phyloP scores from a whole-genome alignment of 2,888 invertebrate genomes.

The Tolmerus cingulatus region DNA sequence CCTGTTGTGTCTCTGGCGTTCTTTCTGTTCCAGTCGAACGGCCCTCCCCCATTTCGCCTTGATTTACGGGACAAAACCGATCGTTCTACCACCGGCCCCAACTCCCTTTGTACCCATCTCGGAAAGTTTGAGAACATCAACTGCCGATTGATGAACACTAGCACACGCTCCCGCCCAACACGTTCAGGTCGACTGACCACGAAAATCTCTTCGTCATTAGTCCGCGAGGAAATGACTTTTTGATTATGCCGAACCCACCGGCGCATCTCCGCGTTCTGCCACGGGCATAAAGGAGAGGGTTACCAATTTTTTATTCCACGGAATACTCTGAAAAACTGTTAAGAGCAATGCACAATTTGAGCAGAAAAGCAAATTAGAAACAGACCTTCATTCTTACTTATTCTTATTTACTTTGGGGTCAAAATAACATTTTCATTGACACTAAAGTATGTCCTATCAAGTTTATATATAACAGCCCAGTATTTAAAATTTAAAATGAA shows the following conservation, averaged over 20 bases:
- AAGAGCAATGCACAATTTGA: background rate
- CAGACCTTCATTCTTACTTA: no score
- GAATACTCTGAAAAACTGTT: background rate
- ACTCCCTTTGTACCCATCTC: background rate
- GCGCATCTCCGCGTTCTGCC: background rate
- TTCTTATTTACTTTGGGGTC: no score
- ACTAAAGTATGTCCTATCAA: no score
- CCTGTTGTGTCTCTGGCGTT: constrained; percentile 6
- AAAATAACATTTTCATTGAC: background rate
- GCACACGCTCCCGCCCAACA: background rate
- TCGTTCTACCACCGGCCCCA: background rate
- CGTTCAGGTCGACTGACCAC: background rate
- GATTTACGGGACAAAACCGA: constrained; percentile 20
- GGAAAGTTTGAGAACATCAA: background rate
- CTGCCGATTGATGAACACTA: background rate
- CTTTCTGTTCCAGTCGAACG: constrained; percentile 19
- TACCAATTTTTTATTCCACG: background rate
- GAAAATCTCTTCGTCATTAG: constrained; percentile 25
- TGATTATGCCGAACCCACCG: constrained; percentile 20
- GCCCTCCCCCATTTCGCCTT: constrained; percentile 7
- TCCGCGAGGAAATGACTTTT: constrained; percentile 10
- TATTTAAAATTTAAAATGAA: no score
- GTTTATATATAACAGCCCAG: no score
- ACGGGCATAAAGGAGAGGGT: background rate
- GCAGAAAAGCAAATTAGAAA: background rate